Evolutionary conservation across 1,140 invertebrate species (phyloP), one percentile per base, ranked within the genome.

Genomic region (Diplogasteroides magnus): DNA sequence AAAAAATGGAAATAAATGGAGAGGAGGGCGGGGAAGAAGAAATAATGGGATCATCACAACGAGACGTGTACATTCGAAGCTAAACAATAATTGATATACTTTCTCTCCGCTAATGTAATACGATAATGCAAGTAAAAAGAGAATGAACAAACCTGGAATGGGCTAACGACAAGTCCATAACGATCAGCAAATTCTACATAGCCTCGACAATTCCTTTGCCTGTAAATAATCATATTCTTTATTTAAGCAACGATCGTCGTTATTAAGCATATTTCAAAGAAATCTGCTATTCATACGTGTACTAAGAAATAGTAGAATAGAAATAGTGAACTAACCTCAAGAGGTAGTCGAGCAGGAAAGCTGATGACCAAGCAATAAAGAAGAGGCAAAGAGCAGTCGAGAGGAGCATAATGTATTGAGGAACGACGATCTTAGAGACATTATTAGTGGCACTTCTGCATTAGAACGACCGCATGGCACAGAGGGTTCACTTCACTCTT

Each of bases 301-400:
- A n/a, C n/a, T n/a, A n/a, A n/a, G n/a, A n/a, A n/a, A n/a, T n/a
- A n/a, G n/a, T n/a, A n/a, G n/a, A n/a, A n/a, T n/a, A n/a, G n/a
- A n/a, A n/a, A n/a, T n/a, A n/a, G n/a, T n/a, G n/a, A n/a, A n/a
- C n/a, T n/a, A n/a, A n/a, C n/a, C n/a, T n/a, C 13, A 78, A 67
- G 26, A 73, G 64, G 64, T 78, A 76, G 64, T 78, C 77, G 58
- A 75, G 13, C 1, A 77, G 68, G 48, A 69, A 77, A 11, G 78
- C 14, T 31, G 61, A 60, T 60, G 74, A 67, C 76, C 76, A 77
- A 25, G 59, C 58, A 31, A 75, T 66, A 25, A 77, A 48, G 37
- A 77, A 77, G 25, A 71, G 56, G 62, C 59, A 59, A 48, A 78
- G 28, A 1, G 77, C 71, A 48, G 77, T 77, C 31, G 76, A 71